These are phyloP conservation scores for Hephaestus fuliginosus DNA, from an alignment of 2,797 vertebrate genomes.

Conservation along the genomic window DNA sequence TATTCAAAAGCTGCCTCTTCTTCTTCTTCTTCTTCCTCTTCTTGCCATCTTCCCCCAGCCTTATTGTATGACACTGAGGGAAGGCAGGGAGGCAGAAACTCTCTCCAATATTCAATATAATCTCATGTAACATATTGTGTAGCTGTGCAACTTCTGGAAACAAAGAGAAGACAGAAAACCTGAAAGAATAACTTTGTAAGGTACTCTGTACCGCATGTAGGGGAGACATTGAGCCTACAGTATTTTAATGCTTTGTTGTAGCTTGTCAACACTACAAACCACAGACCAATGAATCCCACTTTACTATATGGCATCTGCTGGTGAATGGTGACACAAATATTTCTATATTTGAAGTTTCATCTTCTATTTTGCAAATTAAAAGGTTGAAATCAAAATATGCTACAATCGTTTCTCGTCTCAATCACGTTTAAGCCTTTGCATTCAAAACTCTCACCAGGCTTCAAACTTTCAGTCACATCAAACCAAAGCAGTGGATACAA, in stretches of 20 bases:
- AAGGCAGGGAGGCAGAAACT: conserved; percentile 25
- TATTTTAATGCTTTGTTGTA: conserved; percentile 22
- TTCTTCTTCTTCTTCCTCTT: conserved; percentile 17
- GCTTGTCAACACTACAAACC: conserved; percentile 26
- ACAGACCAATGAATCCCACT: conserved; percentile 18
- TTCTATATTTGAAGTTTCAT: conserved; percentile 6
- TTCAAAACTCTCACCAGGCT: conserved; percentile 38
- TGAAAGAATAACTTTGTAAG: conserved; percentile 28
- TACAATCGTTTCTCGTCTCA: conserved; percentile 20
- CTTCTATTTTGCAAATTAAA: conserved; percentile 28
- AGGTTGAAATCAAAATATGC: conserved; percentile 11
- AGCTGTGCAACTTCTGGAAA: conserved; percentile 58
- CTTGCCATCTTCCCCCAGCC: conserved; percentile 8
- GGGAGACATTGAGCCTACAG: conserved; percentile 29
- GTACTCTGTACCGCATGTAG: conserved; percentile 44
- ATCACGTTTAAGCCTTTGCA: conserved; percentile 27
- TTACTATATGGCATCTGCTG: conserved; percentile 29
- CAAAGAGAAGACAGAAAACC: conserved; percentile 40
- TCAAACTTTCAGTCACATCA: conserved; percentile 32
- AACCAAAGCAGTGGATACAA: conserved; percentile 63
- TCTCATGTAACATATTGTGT: conserved; percentile 49
- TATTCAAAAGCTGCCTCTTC: conserved; percentile 24
- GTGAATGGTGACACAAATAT: conserved; percentile 38
- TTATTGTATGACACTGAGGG: conserved; percentile 3
- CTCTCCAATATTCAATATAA: conserved; percentile 53